Percentiles rank a stretch among this genome's conserved stretches.
phyloP scores from a whole-genome alignment of 2,113 vertebrate genomes.

The Chunga burmeisteri region DNA sequence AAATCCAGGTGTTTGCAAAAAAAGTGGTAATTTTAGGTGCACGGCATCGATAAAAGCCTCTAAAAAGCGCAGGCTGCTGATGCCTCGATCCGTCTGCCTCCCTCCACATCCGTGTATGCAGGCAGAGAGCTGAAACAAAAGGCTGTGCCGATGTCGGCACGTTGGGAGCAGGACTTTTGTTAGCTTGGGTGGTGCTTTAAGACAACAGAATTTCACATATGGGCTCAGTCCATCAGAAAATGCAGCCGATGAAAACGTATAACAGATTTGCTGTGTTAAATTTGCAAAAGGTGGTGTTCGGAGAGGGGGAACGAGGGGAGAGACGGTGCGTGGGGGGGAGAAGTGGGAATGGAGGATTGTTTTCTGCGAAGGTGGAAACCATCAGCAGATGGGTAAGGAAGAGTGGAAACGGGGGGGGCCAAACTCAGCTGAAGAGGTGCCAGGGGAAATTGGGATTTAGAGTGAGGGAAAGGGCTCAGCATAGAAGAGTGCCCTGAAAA shows the following conservation, averaged over 20 bases:
- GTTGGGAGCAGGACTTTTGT: background rate
- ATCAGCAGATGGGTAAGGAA: background rate
- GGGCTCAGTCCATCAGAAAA: background rate
- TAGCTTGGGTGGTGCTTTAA: background rate
- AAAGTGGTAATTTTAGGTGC: background rate
- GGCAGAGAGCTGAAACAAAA: background rate
- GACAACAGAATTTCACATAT: rapidly evolving
- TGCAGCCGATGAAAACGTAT: background rate
- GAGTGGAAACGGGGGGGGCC: background rate
- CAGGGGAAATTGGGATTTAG: background rate
- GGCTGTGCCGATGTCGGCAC: rapidly evolving
- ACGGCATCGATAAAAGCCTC: background rate
- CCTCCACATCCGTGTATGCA: rapidly evolving
- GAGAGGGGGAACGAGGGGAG: background rate
- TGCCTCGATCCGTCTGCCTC: background rate
- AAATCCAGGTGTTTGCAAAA: background rate
- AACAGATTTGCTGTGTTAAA: background rate
- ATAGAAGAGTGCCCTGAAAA: background rate
- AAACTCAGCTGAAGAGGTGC: background rate
- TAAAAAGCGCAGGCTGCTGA: background rate
- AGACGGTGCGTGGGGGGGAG: rapidly evolving
- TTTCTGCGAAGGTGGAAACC: background rate
- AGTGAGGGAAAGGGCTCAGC: background rate
- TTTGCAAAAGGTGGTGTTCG: background rate
- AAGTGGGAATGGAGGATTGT: rapidly evolving